Evolutionary conservation across 2,797 vertebrate genomes (phyloP).

Genomic region (Aeoliscus strigatus): DNA sequence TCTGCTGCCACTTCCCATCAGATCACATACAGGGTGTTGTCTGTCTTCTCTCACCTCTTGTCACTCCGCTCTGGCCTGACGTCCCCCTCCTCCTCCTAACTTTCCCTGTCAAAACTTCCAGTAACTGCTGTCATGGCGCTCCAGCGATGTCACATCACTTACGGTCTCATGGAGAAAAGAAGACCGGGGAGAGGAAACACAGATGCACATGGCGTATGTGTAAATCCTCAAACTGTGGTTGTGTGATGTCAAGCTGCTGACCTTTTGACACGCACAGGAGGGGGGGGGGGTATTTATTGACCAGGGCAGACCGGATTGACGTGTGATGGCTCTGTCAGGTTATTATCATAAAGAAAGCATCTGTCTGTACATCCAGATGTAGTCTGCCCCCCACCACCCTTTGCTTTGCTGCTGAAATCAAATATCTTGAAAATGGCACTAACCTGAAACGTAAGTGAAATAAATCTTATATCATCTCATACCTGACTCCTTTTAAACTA

Average conservation of each 20-base stretch:
- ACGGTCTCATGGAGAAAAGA: slow-evolving; percentile 16
- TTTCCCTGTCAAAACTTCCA: slow-evolving; percentile 48
- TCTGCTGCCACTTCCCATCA: slow-evolving; percentile 56
- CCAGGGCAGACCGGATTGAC: slow-evolving; percentile 36
- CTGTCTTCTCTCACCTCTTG: slow-evolving; percentile 37
- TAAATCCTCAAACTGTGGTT: slow-evolving; percentile 13
- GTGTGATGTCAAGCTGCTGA: slow-evolving; percentile 31
- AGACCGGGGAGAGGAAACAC: slow-evolving; percentile 1
- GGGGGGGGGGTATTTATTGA: slow-evolving; percentile 36
- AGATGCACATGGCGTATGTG: slow-evolving; percentile 16
- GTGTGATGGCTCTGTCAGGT: slow-evolving; percentile 23
- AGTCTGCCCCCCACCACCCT: slow-evolving; percentile 15
- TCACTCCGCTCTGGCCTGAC: slow-evolving; percentile 34
- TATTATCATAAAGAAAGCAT: slow-evolving; percentile 26
- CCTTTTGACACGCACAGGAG: slow-evolving; percentile 28
- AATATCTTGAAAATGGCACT: slow-evolving; percentile 5
- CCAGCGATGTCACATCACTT: slow-evolving; percentile 23
- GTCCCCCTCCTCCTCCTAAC: slow-evolving; percentile 30
- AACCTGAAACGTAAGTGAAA: slow-evolving; percentile 6
- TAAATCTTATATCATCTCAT: background rate
- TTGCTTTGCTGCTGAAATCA: too few species aligned
- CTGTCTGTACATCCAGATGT: slow-evolving; percentile 10
- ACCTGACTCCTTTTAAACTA: too few species aligned
- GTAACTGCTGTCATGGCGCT: slow-evolving; percentile 21
- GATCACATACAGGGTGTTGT: slow-evolving; percentile 44